Evolutionary conservation across 2,797 vertebrate genomes (phyloP).

Genomic region (Pogoniulus pusillus): DNA sequence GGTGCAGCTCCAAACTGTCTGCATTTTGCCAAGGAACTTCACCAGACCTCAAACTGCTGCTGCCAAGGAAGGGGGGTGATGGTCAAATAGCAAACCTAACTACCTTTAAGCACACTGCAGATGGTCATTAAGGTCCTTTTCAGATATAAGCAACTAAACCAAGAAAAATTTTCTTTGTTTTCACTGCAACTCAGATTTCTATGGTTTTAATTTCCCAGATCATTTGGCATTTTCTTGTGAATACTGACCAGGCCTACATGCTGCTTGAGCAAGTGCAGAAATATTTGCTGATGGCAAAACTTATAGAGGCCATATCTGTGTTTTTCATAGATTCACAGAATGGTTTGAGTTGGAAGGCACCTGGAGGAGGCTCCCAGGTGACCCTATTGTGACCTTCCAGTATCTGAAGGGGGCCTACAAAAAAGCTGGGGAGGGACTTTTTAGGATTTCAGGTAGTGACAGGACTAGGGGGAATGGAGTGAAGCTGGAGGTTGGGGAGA

Average conservation of each 20-base stretch:
- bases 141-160: neutral
- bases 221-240: neutral
- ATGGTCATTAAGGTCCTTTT: neutral
- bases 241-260: neutral
- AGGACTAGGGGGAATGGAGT: too few relatives aligned
- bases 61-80: neutral
- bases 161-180: neutral
- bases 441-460: too few relatives aligned
- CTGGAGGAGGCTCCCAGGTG: too few relatives aligned
- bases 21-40: too few relatives aligned
- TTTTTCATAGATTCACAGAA: too few relatives aligned
- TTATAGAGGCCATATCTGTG: neutral
- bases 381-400: too few relatives aligned
- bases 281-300: neutral
- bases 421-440: too few relatives aligned
- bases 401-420: too few relatives aligned
- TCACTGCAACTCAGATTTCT: neutral
- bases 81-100: neutral
- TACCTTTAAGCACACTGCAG: neutral
- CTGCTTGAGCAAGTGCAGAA: neutral
- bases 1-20: too few relatives aligned
- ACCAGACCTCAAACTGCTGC: too few relatives aligned
- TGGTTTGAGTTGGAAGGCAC: too few relatives aligned
- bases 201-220: neutral
- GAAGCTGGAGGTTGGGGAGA: too few relatives aligned